These are phyloP conservation scores for Apteryx mantelli DNA, from an alignment of 2,113 vertebrate genomes.

Conservation along the genomic window DNA sequence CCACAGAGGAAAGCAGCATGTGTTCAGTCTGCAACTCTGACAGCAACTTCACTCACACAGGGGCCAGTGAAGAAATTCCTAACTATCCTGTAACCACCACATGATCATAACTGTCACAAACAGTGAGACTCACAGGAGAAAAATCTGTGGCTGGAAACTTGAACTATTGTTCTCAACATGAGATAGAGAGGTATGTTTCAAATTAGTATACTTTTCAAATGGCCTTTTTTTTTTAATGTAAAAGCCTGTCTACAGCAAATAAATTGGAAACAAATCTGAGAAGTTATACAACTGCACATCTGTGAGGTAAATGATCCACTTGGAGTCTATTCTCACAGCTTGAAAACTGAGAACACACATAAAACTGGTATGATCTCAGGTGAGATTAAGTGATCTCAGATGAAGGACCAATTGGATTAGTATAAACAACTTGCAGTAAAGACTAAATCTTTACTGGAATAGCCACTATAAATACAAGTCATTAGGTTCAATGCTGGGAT, in stretches of 20 bases:
- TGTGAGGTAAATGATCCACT: not conserved
- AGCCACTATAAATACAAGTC: not conserved
- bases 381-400: constrained; percentile 52
- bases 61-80: not conserved
- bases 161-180: not conserved
- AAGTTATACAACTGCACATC: not conserved
- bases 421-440: constrained; percentile 41
- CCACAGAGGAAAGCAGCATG: not conserved
- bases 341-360: not conserved
- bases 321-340: not conserved
- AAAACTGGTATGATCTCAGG: not conserved
- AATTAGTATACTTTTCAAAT: constrained; percentile 30
- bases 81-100: not conserved
- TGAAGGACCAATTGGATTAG: constrained; percentile 45
- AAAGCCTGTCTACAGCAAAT: not conserved
- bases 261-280: constrained; percentile 40
- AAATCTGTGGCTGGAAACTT: constrained; percentile 11
- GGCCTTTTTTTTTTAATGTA: not conserved
- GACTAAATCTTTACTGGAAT: not conserved
- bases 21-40: not conserved
- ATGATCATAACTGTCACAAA: constrained; percentile 37
- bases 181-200: constrained; percentile 20
- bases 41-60: not conserved
- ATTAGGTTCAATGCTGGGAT: not conserved
- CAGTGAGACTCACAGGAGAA: not conserved